Conservation (phyloP, 2,113 vertebrate genomes). For the Tragelaphus strepsiceros region DNA sequence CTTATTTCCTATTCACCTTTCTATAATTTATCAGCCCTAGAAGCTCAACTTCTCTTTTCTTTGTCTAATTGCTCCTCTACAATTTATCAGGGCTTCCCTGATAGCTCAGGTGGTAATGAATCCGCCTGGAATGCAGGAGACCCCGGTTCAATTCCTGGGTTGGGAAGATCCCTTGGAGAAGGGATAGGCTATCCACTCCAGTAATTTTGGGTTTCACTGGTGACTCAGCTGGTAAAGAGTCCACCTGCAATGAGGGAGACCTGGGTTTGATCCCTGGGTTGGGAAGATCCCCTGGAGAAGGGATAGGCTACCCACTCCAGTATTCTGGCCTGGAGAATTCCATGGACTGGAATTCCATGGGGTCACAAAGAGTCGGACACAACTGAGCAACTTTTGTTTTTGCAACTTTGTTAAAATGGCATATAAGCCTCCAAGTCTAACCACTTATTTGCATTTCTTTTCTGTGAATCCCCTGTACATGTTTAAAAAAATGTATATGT, state of each 20-base stretch:
- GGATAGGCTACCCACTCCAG: not conserved
- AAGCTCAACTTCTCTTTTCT: not conserved
- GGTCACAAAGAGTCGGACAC: not conserved
- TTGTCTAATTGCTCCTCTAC: not conserved
- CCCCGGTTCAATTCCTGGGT: not conserved
- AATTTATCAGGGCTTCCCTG: not conserved
- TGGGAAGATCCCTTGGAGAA: not conserved
- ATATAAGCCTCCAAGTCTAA: not conserved
- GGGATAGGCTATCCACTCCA: not conserved
- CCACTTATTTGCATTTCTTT: not conserved
- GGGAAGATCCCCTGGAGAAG: not conserved
- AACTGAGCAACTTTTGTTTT: not conserved
- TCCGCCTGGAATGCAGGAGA: not conserved
- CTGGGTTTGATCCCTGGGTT: not conserved
- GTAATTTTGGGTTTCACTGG: not conserved
- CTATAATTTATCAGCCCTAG: not conserved
- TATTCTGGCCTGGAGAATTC: not conserved
- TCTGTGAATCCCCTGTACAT: not conserved
- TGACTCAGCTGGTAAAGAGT: not conserved
- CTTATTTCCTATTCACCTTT: not conserved
- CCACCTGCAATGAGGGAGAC: not conserved
- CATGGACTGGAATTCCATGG: not conserved
- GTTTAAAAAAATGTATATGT: not conserved
- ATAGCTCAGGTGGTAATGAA: not conserved
- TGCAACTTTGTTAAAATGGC: not conserved